Base-by-base conservation (phyloP, 2,797 vertebrate species). In the Ceryle rudis region DNA sequence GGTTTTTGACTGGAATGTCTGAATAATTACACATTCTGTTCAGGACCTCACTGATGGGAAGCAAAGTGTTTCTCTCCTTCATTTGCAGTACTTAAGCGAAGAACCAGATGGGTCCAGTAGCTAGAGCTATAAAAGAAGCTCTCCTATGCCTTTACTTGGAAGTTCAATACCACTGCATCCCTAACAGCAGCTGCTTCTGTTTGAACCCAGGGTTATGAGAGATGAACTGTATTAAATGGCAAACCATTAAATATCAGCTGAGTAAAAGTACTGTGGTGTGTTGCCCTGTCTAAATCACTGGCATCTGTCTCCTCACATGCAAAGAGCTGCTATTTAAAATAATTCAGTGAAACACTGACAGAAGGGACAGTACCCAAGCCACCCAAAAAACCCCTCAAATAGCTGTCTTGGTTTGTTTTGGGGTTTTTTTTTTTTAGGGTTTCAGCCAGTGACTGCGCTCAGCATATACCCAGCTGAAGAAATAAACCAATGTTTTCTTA, bases 241-340 rank as follows among this genome's bases (percentile, higher is more conserved):
- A 97, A 97, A 98, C 97, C 97, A 97, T 97, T 97, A 96, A 94
- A 94, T 97, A 97, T 96, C 89, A 94, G 73, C 96, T 94, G 90
- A 97, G 89, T 95, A 92, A 95, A 97, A 98, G 93, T 91, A 70
- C 52, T 66, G 51, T 69, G 26, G 66, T 95, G 58, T 51, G 29
- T 77, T 96, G 83, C 71, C 65, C 94, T 97, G 54, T 86, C 95
- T 96, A 92, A 96, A 96, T 96, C 86, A 70, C 72, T 42, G 65
- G 89, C 54, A 66, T 96, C 95, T 96, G 95, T 94, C 92, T 97
- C 86, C 87, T 89, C 61, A 58, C 46, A 52, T 73, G 92, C 87
- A 81, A 91, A 94, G 92, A 93, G 47, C 33, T 95, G 81, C 73
- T 95, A 51, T 97, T 97, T 91, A 93, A 80, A 90, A 84, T 94